These are phyloP conservation scores for Muscina levida DNA, from an alignment of 2,888 invertebrate species.

Conservation along the genomic window DNA sequence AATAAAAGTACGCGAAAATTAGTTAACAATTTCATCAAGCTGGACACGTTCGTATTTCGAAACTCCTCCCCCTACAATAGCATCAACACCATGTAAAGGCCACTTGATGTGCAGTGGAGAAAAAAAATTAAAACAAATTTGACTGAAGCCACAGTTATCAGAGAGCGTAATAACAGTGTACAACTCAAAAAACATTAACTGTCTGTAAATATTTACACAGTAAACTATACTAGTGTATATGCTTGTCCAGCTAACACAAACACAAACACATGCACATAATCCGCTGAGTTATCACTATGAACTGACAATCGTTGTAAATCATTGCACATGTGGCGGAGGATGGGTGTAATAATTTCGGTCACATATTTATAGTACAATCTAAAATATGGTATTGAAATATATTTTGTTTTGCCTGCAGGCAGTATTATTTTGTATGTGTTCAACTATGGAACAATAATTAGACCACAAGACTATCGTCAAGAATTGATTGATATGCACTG, in stretches of 20 bases:
- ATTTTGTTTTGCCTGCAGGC: no score
- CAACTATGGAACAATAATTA: no score
- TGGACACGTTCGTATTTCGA: constrained; percentile 7
- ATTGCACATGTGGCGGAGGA: background rate
- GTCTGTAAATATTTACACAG: constrained; percentile 47
- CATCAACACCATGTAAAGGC: constrained; percentile 14
- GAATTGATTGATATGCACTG: no score
- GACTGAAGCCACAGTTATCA: constrained; percentile 15
- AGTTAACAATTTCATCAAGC: constrained; percentile 35
- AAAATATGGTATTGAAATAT: no score
- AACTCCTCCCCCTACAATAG: background rate
- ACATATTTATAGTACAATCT: no score
- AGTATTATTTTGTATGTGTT: no score
- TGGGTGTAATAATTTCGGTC: constrained; percentile 42
- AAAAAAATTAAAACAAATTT: background rate
- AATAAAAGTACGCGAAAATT: constrained; percentile 32
- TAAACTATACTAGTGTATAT: constrained; percentile 20
- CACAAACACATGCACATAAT: constrained; percentile 2
- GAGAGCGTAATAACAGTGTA: constrained; percentile 40
- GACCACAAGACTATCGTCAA: no score
- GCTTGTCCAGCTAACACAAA: constrained; percentile 17
- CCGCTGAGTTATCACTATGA: constrained; percentile 25
- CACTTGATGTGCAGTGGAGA: no score
- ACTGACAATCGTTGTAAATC: constrained; percentile 43
- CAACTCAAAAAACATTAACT: constrained; percentile 44